Conservation (phyloP, 2,797 vertebrate genomes). For the Crypturellus tataupa region DNA sequence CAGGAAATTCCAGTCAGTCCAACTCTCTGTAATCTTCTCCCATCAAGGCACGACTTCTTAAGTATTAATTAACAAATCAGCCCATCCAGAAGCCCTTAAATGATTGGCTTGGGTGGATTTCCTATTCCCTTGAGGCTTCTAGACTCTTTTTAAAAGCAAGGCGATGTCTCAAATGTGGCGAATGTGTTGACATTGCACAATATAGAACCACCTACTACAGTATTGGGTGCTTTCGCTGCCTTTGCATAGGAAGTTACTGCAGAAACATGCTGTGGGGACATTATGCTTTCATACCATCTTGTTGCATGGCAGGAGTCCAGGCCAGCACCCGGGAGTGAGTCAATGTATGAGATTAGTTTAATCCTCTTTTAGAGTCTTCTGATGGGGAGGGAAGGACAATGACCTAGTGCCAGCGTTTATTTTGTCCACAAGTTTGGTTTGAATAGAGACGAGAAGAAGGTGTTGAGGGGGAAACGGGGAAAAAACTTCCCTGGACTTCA, state of each 20-base stretch:
- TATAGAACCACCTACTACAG: background rate
- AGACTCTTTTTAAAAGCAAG: background rate
- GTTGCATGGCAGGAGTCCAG: constrained; percentile 63
- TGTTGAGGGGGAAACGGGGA: background rate
- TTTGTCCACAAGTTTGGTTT: constrained; percentile 73
- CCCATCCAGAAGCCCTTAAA: constrained; percentile 44
- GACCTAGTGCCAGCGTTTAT: constrained; percentile 69
- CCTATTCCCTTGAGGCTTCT: background rate
- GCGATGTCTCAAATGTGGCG: background rate
- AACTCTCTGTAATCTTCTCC: background rate
- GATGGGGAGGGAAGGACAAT: constrained; percentile 59
- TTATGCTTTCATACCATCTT: constrained; percentile 25
- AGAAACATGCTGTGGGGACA: constrained; percentile 42
- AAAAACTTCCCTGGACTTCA: constrained; percentile 51
- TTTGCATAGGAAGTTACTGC: constrained; percentile 66
- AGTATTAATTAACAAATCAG: constrained; percentile 74
- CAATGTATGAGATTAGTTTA: constrained; percentile 76
- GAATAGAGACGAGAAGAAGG: constrained; percentile 66
- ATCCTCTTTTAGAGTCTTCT: constrained; percentile 72
- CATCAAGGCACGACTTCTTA: background rate
- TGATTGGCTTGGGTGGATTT: background rate
- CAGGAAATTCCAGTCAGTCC: background rate
- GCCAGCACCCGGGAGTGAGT: constrained; percentile 67
- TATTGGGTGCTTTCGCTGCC: background rate
- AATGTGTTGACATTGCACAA: background rate